These are phyloP conservation scores for Parnassius apollo DNA, from an alignment of 2,888 invertebrate genomes.

Conservation along the genomic window DNA sequence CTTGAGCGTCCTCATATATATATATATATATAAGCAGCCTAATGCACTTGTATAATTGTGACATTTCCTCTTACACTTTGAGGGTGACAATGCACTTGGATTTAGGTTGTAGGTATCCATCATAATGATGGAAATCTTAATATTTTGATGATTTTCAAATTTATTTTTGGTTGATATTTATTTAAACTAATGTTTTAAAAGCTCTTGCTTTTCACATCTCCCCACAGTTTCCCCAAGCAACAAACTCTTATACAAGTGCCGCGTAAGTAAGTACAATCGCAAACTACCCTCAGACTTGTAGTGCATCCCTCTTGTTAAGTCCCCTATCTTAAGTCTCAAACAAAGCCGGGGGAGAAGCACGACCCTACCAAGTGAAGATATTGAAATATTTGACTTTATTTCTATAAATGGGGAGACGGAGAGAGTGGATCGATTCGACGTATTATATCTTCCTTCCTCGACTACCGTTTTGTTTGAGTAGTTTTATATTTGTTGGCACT, in stretches of 20 bases:
- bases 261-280: slow-evolving; percentile 55
- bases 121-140: too few species aligned
- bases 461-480: too few species aligned
- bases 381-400: slow-evolving; percentile 25
- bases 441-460: too few species aligned
- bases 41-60: too few species aligned
- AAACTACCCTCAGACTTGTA: slow-evolving; percentile 57
- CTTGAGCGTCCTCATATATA: too few species aligned
- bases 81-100: too few species aligned
- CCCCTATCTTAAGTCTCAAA: slow-evolving; percentile 48
- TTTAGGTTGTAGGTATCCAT: too few species aligned
- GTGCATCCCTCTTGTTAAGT: slow-evolving; percentile 42
- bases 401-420: slow-evolving; percentile 1
- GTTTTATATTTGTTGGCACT: too few species aligned
- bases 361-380: slow-evolving; percentile 23
- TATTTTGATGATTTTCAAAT: too few species aligned
- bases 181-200: slow-evolving; percentile 22
- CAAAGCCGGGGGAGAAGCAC: slow-evolving; percentile 42
- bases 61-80: too few species aligned
- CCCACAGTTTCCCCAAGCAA: slow-evolving; percentile 27
- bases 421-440: not conserved
- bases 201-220: slow-evolving; percentile 22
- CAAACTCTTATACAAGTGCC: slow-evolving; percentile 42
- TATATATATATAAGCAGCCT: too few species aligned
- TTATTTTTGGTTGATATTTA: too few species aligned